Conservation (phyloP, 2,888 invertebrate species). For the Folsomia manolachei region DNA sequence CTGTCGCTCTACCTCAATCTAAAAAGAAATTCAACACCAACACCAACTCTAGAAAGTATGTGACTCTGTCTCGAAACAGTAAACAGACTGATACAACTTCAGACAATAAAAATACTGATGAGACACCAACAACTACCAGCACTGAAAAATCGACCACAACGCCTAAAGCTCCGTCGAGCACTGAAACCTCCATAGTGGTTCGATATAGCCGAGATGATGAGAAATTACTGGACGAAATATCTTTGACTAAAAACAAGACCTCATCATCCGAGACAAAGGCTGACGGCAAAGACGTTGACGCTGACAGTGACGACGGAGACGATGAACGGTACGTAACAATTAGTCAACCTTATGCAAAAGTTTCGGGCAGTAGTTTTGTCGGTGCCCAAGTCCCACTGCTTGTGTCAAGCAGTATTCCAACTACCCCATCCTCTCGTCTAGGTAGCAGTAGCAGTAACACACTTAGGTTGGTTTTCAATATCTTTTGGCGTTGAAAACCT, state of each 20-base stretch:
- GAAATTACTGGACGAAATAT: conserved; percentile 41
- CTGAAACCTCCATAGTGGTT: conserved; percentile 50
- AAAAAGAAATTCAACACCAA: conserved; percentile 30
- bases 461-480: background rate
- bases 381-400: background rate
- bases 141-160: background rate
- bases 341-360: conserved; percentile 50
- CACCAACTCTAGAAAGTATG: conserved; percentile 52
- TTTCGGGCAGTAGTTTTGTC: conserved; percentile 41
- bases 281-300: conserved; percentile 20
- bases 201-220: conserved; percentile 48
- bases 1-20: conserved; percentile 20
- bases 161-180: conserved; percentile 39
- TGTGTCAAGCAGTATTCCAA: background rate
- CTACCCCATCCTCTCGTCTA: background rate
- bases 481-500: background rate
- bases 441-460: conserved; percentile 1
- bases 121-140: conserved; percentile 14
- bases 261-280: conserved; percentile 21
- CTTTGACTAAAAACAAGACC: background rate
- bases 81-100: background rate
- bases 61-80: conserved; percentile 48
- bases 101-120: background rate
- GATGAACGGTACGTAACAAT: conserved; percentile 47
- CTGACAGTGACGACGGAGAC: conserved; percentile 27